Evolutionary conservation across 2,797 vertebrate species (phyloP).

Genomic region (Onychomys arenicola): DNA sequence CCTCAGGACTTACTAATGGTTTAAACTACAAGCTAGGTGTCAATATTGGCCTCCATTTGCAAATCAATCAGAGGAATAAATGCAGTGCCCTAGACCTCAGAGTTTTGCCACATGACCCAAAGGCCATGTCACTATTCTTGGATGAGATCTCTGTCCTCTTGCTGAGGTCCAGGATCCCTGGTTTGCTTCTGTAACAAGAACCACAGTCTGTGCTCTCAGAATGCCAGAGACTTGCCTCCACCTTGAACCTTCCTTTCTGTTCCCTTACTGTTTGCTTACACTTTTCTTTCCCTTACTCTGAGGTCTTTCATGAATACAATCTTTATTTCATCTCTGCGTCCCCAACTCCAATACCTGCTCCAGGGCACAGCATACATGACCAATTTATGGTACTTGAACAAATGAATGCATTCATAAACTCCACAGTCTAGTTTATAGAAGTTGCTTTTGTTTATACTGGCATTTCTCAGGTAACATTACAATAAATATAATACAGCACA

Average conservation of each 20-base stretch:
- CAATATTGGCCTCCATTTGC: neutral
- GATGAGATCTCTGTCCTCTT: neutral
- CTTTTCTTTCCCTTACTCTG: neutral
- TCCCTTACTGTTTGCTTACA: neutral
- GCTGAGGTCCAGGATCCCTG: neutral
- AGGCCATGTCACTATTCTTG: fast-evolving
- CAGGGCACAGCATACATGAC: neutral
- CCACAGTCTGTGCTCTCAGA: too few relatives aligned
- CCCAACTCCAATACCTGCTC: neutral
- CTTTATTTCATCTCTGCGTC: neutral
- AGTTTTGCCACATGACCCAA: neutral
- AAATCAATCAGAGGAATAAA: neutral
- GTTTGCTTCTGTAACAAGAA: neutral
- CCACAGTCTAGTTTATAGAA: neutral
- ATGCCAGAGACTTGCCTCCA: too few relatives aligned
- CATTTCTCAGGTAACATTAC: neutral
- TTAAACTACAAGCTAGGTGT: neutral
- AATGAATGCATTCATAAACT: neutral
- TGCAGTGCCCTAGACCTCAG: neutral
- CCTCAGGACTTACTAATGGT: fast-evolving
- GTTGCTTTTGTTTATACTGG: neutral
- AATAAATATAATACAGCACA: neutral
- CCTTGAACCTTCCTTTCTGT: fast-evolving
- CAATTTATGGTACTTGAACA: neutral
- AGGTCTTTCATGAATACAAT: neutral